Evolutionary conservation across 1,140 invertebrate species (phyloP).

Genomic region (Drosophila ogumai): DNA sequence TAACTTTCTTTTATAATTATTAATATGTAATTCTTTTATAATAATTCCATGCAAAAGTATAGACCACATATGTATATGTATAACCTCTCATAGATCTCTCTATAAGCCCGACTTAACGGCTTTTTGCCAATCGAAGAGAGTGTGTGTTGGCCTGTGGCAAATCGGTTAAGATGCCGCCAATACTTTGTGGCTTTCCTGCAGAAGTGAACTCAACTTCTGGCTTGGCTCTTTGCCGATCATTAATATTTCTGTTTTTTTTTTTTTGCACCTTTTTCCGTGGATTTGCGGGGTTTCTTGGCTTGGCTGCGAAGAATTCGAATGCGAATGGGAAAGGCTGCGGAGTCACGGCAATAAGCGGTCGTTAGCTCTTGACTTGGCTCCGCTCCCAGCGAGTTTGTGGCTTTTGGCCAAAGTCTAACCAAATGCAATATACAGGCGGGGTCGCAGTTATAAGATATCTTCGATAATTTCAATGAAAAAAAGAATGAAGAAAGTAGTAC

Average conservation of each 20-base stretch:
- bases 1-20: background rate
- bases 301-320: conserved; percentile 29
- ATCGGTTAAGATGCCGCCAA: conserved; percentile 23
- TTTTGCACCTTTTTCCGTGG: conserved; percentile 30
- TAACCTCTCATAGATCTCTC: too few species aligned
- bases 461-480: background rate
- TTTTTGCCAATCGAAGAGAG: conserved; percentile 9
- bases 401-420: conserved; percentile 41
- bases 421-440: conserved; percentile 38
- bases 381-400: conserved; percentile 20
- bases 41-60: background rate
- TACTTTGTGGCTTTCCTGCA: conserved; percentile 37
- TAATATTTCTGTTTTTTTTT: conserved; percentile 23
- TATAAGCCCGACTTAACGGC: conserved; percentile 18
- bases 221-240: conserved; percentile 31
- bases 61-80: background rate
- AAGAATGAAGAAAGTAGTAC: background rate
- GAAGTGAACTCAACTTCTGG: conserved; percentile 37
- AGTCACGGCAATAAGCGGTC: conserved; percentile 67
- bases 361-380: conserved; percentile 54
- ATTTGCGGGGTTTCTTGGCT: conserved; percentile 15
- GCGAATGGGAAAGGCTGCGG: conserved; percentile 41
- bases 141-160: conserved; percentile 21
- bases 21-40: background rate
- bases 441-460: background rate